Percentiles rank a stretch among this genome's conserved stretches.
These are phyloP conservation scores for Torymus texanus DNA, from an alignment of 2,888 invertebrate species.

Conservation along the genomic window DNA sequence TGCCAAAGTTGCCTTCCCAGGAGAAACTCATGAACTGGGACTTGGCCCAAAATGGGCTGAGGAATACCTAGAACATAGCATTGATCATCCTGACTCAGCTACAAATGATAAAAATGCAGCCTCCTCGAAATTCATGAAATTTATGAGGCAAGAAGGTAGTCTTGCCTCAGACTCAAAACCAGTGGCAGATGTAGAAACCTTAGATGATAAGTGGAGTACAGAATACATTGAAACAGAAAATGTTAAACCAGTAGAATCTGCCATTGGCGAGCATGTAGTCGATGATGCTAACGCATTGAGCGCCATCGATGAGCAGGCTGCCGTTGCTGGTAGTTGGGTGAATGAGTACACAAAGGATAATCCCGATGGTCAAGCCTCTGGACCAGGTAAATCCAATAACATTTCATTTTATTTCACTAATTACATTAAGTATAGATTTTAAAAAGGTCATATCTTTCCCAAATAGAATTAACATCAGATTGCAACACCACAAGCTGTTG, in stretches of 20 bases:
- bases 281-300: slow-evolving; percentile 61
- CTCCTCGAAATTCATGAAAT: slow-evolving; percentile 89
- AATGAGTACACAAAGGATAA: slow-evolving; percentile 69
- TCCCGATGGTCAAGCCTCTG: slow-evolving; percentile 59
- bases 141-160: slow-evolving; percentile 87
- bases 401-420: slow-evolving; percentile 18
- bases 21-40: slow-evolving; percentile 74
- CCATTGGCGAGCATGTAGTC: slow-evolving; percentile 72
- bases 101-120: slow-evolving; percentile 78
- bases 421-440: slow-evolving; percentile 47
- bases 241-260: slow-evolving; percentile 65
- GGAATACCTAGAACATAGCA: slow-evolving; percentile 77
- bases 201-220: slow-evolving; percentile 75
- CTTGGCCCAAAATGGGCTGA: slow-evolving; percentile 80
- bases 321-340: slow-evolving; percentile 69
- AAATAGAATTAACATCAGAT: slow-evolving; percentile 55
- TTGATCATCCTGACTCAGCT: slow-evolving; percentile 58
- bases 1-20: slow-evolving; percentile 57
- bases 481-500: slow-evolving; percentile 52
- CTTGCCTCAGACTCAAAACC: slow-evolving; percentile 77
- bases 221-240: slow-evolving; percentile 72
- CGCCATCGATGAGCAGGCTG: slow-evolving; percentile 64
- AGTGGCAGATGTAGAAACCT: slow-evolving; percentile 71
- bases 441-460: slow-evolving; percentile 55
- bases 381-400: slow-evolving; percentile 60